phyloP scores from a whole-genome alignment of 1,140 invertebrate genomes.

The Megalopta genalis region DNA sequence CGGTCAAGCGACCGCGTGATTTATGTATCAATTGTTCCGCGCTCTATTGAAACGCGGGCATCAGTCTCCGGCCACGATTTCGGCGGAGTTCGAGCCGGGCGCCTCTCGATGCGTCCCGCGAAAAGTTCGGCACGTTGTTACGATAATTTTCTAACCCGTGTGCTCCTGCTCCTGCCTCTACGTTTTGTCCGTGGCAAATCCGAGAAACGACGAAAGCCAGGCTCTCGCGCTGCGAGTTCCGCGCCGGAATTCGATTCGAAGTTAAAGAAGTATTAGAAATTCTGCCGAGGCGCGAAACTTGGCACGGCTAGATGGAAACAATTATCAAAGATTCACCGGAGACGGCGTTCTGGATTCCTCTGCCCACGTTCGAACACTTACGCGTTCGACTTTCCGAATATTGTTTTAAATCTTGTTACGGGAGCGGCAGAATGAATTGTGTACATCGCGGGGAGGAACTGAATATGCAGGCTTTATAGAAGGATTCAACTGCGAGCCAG shows the following conservation, averaged over 20 bases:
- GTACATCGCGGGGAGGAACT: not conserved
- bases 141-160: not conserved
- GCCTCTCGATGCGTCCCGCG: not conserved
- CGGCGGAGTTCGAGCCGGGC: not conserved
- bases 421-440: not conserved
- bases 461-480: not conserved
- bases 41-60: conserved; percentile 21
- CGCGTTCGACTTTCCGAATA: not conserved
- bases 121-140: not conserved
- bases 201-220: too few relatives aligned
- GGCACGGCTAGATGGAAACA: not conserved
- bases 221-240: too few relatives aligned
- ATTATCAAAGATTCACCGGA: not conserved
- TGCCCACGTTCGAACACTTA: not conserved
- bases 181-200: too few relatives aligned
- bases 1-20: conserved; percentile 33
- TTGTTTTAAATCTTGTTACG: not conserved
- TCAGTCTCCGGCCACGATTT: conserved; percentile 1
- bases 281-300: not conserved
- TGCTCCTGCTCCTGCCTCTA: too few relatives aligned
- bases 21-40: conserved; percentile 47
- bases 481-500: too few relatives aligned
- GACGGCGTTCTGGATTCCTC: not conserved
- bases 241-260: not conserved
- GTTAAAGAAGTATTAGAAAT: conserved; percentile 2